Evolutionary conservation across 2,113 vertebrate genomes (phyloP).

Genomic region (Zeus faber): DNA sequence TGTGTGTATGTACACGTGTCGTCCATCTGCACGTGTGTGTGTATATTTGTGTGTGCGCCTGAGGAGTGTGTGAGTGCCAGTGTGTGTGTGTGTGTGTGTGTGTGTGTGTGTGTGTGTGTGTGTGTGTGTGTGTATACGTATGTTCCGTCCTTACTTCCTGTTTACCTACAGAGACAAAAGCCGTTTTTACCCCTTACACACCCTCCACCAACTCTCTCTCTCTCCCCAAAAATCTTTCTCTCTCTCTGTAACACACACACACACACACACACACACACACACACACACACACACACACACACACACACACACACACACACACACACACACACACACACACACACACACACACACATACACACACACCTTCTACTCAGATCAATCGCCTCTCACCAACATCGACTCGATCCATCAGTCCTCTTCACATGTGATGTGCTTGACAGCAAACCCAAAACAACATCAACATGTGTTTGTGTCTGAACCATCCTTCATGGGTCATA

Average conservation of each 20-base stretch:
- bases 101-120: neutral
- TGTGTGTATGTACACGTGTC: no score
- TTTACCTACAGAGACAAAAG: conserved; percentile 46
- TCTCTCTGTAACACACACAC: neutral
- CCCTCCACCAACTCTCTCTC: neutral
- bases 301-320: conserved; percentile 3
- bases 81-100: conserved; percentile 1
- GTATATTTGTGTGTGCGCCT: neutral
- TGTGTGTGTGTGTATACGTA: conserved; percentile 14
- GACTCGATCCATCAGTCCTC: neutral
- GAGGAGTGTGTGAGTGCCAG: neutral
- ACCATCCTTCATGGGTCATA: no score
- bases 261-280: conserved; percentile 21
- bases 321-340: conserved; percentile 24
- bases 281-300: conserved; percentile 21
- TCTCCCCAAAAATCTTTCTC: conserved; percentile 4
- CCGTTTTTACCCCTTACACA: neutral
- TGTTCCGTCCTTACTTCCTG: conserved; percentile 66
- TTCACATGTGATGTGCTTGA: no score
- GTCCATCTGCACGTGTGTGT: neutral
- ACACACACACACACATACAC: conserved; percentile 17
- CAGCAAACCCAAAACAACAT: no score
- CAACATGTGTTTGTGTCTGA: no score
- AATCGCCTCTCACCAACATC: neutral
- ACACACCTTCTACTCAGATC: conserved; percentile 1